Evolutionary conservation across 1,140 invertebrate species (phyloP).

Genomic region (Pseudomyrmex pallidus): DNA sequence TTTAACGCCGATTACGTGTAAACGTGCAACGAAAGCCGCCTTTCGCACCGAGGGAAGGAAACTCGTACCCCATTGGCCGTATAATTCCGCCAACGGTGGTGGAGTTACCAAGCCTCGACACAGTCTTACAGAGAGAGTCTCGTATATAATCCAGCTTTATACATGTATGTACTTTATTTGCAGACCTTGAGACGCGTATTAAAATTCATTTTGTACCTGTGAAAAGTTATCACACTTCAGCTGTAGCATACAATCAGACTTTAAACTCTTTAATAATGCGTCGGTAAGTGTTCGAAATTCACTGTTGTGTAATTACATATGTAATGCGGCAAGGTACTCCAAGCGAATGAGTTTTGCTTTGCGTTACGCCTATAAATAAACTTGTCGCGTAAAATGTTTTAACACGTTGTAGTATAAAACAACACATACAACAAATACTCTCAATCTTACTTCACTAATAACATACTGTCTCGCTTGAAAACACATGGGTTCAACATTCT

Average conservation of each 20-base stretch:
- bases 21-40: constrained; percentile 47
- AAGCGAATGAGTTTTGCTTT: too few species aligned
- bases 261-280: too few species aligned
- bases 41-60: constrained; percentile 79
- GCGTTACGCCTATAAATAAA: too few species aligned
- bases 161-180: constrained; percentile 5
- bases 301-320: too few species aligned
- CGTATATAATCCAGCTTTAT: constrained; percentile 27
- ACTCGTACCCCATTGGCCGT: constrained; percentile 83
- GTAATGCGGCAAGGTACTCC: too few species aligned
- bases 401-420: too few species aligned
- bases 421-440: too few species aligned
- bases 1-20: constrained; percentile 35
- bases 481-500: too few species aligned
- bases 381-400: too few species aligned
- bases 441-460: too few species aligned
- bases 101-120: constrained; percentile 83
- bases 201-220: constrained; percentile 51
- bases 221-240: constrained; percentile 41
- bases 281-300: neutral
- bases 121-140: constrained; percentile 45
- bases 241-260: neutral
- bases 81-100: constrained; percentile 81
- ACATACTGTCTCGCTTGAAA: too few species aligned
- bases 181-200: constrained; percentile 58